These are phyloP conservation scores for Cephalophus harveyi DNA, from an alignment of 2,113 vertebrate genomes.

Conservation along the genomic window DNA sequence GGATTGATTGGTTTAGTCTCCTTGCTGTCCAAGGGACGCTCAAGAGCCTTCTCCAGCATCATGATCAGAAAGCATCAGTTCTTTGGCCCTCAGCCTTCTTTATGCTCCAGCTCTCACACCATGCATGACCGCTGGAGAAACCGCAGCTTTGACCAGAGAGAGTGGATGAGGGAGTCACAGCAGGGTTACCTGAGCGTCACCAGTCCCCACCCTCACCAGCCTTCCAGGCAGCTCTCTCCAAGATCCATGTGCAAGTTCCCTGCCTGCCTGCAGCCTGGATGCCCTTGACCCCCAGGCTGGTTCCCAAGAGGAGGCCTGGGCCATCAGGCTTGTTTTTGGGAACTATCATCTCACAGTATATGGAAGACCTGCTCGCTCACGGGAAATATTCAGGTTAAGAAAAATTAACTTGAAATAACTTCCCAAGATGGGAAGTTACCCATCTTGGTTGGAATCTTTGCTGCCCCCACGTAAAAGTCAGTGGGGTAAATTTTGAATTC, in stretches of 20 bases:
- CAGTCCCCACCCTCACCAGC: accelerated
- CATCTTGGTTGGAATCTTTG: accelerated
- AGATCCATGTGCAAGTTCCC: too few species aligned
- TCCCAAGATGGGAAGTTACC: too few species aligned
- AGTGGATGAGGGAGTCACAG: background rate
- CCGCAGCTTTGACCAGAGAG: background rate
- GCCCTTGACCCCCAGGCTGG: too few species aligned
- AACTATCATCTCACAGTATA: background rate
- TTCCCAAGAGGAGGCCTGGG: accelerated
- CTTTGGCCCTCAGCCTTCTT: background rate
- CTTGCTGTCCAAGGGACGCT: background rate
- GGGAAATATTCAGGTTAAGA: background rate
- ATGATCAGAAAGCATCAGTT: background rate
- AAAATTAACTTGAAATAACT: too few species aligned
- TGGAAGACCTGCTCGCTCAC: background rate
- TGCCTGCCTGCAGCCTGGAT: background rate
- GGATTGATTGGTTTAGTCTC: background rate
- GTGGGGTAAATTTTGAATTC: background rate
- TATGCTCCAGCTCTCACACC: background rate
- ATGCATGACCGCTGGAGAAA: background rate
- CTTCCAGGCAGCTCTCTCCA: background rate
- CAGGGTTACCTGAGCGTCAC: too few species aligned
- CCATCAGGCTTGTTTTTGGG: background rate
- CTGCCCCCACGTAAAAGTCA: background rate
- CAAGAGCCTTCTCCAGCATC: background rate